A percentile compares a stretch with the other conserved stretches of the same genome.
These are phyloP conservation scores for Entosphenus tridentatus DNA, from an alignment of 2,113 vertebrate species.

Conservation along the genomic window DNA sequence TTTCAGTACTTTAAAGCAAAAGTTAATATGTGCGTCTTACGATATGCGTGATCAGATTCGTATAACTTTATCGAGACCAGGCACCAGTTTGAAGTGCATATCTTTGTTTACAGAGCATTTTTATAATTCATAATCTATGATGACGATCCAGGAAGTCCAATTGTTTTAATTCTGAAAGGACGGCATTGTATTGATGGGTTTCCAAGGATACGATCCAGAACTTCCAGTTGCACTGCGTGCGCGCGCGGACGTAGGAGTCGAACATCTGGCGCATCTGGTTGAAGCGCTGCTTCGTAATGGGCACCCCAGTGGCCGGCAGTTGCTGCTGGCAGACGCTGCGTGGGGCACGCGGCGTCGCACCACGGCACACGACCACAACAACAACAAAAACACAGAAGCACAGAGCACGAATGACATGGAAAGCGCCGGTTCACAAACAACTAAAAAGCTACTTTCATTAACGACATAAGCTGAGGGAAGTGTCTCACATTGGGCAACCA, in stretches of 20 bases:
- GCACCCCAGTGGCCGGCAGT: slow-evolving; percentile 69
- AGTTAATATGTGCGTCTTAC: neutral
- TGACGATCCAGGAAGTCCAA: neutral
- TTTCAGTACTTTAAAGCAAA: neutral
- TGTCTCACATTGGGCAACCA: no score
- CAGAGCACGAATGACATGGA: no score
- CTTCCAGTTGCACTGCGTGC: slow-evolving; percentile 82
- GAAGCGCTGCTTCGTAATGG: slow-evolving; percentile 28
- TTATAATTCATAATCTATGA: neutral
- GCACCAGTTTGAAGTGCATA: neutral
- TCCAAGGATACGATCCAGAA: slow-evolving; percentile 93
- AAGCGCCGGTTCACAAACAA: no score
- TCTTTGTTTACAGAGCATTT: neutral
- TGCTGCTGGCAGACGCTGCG: slow-evolving; percentile 57
- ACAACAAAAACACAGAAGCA: no score
- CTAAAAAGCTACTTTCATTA: no score
- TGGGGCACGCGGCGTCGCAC: no score
- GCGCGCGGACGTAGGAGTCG: slow-evolving; percentile 57
- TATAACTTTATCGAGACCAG: neutral
- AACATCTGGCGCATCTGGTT: slow-evolving; percentile 57
- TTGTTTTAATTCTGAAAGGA: neutral
- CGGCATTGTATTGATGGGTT: slow-evolving; percentile 3
- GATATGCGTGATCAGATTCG: neutral
- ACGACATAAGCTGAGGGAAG: no score
- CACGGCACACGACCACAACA: no score